These are phyloP conservation scores for Harpalus rubripes DNA, from an alignment of 2,888 invertebrate species.

Conservation along the genomic window DNA sequence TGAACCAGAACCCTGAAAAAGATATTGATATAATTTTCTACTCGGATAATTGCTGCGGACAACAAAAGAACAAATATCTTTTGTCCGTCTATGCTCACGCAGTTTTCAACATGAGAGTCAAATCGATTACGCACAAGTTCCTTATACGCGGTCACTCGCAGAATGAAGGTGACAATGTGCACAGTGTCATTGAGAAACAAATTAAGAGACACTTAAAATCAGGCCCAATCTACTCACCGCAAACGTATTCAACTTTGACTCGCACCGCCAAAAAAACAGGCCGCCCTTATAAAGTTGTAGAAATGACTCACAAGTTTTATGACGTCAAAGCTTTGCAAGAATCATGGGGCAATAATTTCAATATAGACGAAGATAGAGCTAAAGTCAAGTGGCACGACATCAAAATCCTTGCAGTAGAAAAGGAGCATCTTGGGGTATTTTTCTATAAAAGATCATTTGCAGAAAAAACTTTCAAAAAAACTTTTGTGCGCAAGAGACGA, in stretches of 20 bases:
- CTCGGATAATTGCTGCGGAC: constrained; percentile 72
- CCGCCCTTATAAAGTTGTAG: constrained; percentile 58
- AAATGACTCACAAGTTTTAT: constrained; percentile 61
- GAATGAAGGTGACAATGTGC: constrained; percentile 73
- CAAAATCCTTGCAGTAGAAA: constrained; percentile 66
- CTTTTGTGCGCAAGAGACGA: too few relatives aligned
- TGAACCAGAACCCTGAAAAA: constrained; percentile 62
- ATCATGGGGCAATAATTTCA: neutral
- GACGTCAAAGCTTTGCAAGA: constrained; percentile 67
- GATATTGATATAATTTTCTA: constrained; percentile 71
- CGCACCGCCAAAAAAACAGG: constrained; percentile 62
- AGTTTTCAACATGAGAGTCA: constrained; percentile 66
- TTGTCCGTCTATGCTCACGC: constrained; percentile 67
- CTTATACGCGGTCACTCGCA: constrained; percentile 73
- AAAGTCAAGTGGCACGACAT: constrained; percentile 68
- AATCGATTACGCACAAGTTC: constrained; percentile 72
- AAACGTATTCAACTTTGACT: constrained; percentile 62
- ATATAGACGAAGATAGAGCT: constrained; percentile 31
- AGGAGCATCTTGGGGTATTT: constrained; percentile 64
- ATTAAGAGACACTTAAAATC: constrained; percentile 33
- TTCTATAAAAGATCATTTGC: constrained; percentile 66
- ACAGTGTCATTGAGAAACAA: constrained; percentile 71
- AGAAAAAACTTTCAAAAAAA: too few relatives aligned
- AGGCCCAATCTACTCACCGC: constrained; percentile 3
- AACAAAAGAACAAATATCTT: constrained; percentile 71